Conservation (phyloP, 37 sponge, comb jelly and placozoan genomes). For the Halichondria panicea region DNA sequence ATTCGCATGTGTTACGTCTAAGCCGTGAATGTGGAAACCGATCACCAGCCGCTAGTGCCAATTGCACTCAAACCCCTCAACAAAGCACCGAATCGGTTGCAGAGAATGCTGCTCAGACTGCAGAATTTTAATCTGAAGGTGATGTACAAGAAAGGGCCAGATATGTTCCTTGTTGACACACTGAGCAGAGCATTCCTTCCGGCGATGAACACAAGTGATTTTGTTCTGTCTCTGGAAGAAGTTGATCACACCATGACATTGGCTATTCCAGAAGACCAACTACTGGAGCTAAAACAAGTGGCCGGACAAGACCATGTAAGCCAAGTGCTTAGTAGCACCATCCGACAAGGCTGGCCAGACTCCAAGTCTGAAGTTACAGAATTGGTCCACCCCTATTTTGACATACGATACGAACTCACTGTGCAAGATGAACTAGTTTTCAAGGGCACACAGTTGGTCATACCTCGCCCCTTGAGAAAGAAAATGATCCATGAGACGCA, state of each 20-base stretch:
- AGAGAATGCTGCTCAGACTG: slow-evolving; percentile 40
- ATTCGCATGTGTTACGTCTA: slow-evolving; percentile 26
- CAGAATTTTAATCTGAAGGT: slow-evolving; percentile 43
- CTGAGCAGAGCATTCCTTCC: slow-evolving; percentile 19
- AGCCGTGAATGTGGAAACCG: slow-evolving; percentile 27
- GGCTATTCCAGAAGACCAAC: background rate
- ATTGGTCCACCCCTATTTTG: slow-evolving; percentile 4
- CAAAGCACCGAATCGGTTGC: slow-evolving; percentile 31
- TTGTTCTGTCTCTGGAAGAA: background rate
- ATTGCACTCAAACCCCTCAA: slow-evolving; percentile 34
- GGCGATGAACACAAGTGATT: background rate
- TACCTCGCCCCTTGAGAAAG: background rate
- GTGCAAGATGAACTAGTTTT: slow-evolving; percentile 31
- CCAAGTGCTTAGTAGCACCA: background rate
- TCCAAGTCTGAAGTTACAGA: slow-evolving; percentile 5
- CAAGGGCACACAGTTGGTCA: slow-evolving; percentile 10
- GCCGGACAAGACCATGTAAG: slow-evolving; percentile 24
- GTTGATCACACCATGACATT: slow-evolving; percentile 1
- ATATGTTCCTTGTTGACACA: slow-evolving; percentile 34
- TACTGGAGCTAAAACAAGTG: background rate
- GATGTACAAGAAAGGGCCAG: slow-evolving; percentile 13
- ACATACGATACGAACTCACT: slow-evolving; percentile 21
- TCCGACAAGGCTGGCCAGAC: slow-evolving; percentile 27
- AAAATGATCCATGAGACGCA: background rate
- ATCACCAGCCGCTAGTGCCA: slow-evolving; percentile 36